phyloP scores from a whole-genome alignment of 2,797 vertebrate genomes.

The Pseudotriccus pelzelni region DNA sequence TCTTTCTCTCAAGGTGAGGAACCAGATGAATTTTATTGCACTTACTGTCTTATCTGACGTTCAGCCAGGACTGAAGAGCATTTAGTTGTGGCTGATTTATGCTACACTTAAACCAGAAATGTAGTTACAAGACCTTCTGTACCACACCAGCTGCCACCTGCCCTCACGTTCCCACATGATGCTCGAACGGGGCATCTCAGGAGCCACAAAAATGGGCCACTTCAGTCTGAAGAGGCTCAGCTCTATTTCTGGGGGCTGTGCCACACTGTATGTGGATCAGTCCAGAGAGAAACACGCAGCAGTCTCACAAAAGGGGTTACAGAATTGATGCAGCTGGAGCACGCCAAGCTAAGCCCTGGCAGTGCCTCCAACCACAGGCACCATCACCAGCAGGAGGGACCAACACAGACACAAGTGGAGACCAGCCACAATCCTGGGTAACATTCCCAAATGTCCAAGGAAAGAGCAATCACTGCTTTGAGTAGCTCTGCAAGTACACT shows the following conservation, averaged over 20 bases:
- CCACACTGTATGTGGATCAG: fast-evolving
- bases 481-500: background rate
- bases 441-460: background rate
- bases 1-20: background rate
- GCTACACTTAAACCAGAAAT: background rate
- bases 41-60: background rate
- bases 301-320: background rate
- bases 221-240: background rate
- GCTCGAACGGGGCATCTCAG: background rate
- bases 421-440: background rate
- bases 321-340: background rate
- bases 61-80: background rate
- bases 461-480: background rate
- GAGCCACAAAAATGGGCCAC: background rate
- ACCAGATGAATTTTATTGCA: background rate
- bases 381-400: background rate
- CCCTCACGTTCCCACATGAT: fast-evolving
- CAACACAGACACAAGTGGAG: background rate
- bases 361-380: fast-evolving
- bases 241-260: background rate
- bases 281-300: background rate
- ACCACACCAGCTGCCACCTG: background rate
- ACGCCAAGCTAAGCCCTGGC: background rate
- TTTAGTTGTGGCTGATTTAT: background rate
- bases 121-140: background rate